Conservation (phyloP, 2,113 vertebrate genomes). For the Clarias gariepinus region DNA sequence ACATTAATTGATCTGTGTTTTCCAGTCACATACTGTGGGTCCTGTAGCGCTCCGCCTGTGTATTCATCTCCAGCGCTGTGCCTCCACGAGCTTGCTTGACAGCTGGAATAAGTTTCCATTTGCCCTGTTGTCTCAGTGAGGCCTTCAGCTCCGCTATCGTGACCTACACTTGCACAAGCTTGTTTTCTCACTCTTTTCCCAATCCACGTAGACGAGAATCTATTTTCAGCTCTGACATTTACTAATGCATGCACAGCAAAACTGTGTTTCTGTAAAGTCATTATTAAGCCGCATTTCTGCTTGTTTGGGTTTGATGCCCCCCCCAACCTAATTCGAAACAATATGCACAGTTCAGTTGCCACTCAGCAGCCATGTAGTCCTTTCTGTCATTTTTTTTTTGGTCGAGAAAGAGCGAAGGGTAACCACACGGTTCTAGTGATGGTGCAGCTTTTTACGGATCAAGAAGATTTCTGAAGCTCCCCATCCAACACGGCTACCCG, state of each 20-base stretch:
- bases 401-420: background rate
- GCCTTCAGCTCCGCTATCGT: conserved; percentile 25
- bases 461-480: conserved; percentile 8
- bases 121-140: conserved; percentile 30
- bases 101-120: conserved; percentile 46
- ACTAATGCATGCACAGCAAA: conserved; percentile 55
- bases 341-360: conserved; percentile 24
- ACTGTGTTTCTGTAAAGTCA: conserved; percentile 52
- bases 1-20: conserved; percentile 59
- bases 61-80: conserved; percentile 41
- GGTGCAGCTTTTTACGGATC: background rate
- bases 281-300: conserved; percentile 49
- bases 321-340: conserved; percentile 14
- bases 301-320: conserved; percentile 41
- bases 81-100: conserved; percentile 39
- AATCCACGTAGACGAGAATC: conserved; percentile 28
- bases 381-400: background rate
- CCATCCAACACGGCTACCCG: background rate
- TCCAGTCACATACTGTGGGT: conserved; percentile 48
- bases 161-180: conserved; percentile 40
- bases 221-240: conserved; percentile 56
- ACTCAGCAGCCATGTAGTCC: conserved; percentile 23
- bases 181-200: conserved; percentile 45
- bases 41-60: conserved; percentile 42
- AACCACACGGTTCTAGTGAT: background rate